These are phyloP conservation scores for Oncorhynchus tshawytscha DNA, from an alignment of 2,113 vertebrate species.

Conservation along the genomic window DNA sequence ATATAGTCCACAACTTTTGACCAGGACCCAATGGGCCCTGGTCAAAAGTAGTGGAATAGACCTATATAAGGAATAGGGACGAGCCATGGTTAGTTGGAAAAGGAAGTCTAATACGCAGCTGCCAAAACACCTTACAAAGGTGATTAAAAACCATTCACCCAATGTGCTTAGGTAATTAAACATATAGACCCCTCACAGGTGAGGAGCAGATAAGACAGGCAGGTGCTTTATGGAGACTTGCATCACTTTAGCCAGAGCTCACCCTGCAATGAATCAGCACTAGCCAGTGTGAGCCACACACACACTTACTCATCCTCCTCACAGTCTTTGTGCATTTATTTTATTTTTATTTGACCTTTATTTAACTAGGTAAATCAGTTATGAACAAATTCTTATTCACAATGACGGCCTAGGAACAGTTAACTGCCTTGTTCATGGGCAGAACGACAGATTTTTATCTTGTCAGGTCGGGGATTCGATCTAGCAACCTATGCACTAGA, in stretches of 20 bases:
- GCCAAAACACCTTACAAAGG: constrained; percentile 4
- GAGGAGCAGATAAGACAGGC: neutral
- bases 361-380: too few species aligned
- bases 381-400: too few species aligned
- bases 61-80: too few species aligned
- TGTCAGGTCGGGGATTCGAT: too few species aligned
- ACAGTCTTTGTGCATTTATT: neutral
- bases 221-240: too few species aligned
- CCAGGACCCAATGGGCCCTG: too few species aligned
- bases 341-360: too few species aligned
- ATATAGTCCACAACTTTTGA: too few species aligned
- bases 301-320: neutral
- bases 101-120: neutral
- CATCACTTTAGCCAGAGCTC: neutral
- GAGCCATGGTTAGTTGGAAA: neutral
- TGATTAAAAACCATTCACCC: constrained; percentile 10
- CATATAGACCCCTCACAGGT: neutral
- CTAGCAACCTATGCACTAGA: too few species aligned
- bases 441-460: too few species aligned
- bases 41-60: neutral
- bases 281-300: neutral
- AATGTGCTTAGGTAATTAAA: neutral
- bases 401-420: too few species aligned
- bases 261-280: neutral
- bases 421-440: too few species aligned